Percentiles rank a stretch among this genome's conserved stretches.
These are phyloP conservation scores for Papilio elwesi DNA, from an alignment of 2,888 invertebrate species.

Conservation along the genomic window DNA sequence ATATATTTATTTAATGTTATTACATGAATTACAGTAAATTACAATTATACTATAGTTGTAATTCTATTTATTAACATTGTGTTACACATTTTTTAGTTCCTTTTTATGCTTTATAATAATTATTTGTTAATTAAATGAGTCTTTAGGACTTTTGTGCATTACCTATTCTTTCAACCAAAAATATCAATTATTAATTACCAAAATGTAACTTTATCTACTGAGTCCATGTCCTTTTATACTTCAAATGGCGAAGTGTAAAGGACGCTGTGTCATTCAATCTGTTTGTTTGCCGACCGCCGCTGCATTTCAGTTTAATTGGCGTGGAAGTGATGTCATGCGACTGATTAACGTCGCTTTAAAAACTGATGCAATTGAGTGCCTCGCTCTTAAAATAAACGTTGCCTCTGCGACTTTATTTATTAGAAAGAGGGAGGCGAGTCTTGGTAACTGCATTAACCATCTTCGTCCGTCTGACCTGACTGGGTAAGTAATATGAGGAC, in stretches of 20 bases:
- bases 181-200: background rate
- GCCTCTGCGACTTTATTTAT: background rate
- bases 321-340: conserved; percentile 37
- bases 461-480: too few relatives aligned
- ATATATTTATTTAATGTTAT: too few relatives aligned
- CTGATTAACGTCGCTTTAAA: conserved; percentile 10
- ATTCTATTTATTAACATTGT: too few relatives aligned
- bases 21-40: too few relatives aligned
- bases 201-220: background rate
- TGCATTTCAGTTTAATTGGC: conserved; percentile 33
- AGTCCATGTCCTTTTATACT: conserved; percentile 6
- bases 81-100: too few relatives aligned
- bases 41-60: too few relatives aligned
- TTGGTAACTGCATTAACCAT: background rate
- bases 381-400: conserved; percentile 24
- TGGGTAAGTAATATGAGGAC: too few relatives aligned
- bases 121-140: too few relatives aligned
- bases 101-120: too few relatives aligned
- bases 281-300: conserved; percentile 30
- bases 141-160: too few relatives aligned
- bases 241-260: background rate
- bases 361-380: conserved; percentile 26
- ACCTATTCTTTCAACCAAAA: background rate
- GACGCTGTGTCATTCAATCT: conserved; percentile 10
- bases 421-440: background rate